A percentile compares a stretch with the other conserved stretches of the same genome.
These are phyloP conservation scores for Drosophila neonasuta DNA, from an alignment of 2,888 invertebrate genomes.

Conservation along the genomic window DNA sequence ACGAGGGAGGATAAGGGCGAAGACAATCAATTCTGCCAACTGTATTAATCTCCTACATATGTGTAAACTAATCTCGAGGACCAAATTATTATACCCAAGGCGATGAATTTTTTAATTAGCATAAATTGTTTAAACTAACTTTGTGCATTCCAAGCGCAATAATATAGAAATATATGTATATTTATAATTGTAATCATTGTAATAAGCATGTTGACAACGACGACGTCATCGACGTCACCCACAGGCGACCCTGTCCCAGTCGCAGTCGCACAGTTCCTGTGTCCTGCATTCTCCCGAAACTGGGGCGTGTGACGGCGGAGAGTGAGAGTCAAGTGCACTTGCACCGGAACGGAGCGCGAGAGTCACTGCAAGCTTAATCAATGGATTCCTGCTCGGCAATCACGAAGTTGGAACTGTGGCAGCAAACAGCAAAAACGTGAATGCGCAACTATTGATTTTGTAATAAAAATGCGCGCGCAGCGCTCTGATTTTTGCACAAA, in stretches of 20 bases:
- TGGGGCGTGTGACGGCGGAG: slow-evolving; percentile 17
- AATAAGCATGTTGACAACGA: background rate
- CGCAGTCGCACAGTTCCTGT: slow-evolving; percentile 24
- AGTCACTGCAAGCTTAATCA: slow-evolving; percentile 64
- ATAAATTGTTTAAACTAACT: slow-evolving; percentile 41
- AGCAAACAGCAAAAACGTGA: slow-evolving; percentile 36
- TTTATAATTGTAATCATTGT: slow-evolving; percentile 1
- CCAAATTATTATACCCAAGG: background rate
- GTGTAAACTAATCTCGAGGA: slow-evolving; percentile 30
- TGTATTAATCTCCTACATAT: slow-evolving; percentile 30
- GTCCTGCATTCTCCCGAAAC: slow-evolving; percentile 27
- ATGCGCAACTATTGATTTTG: slow-evolving; percentile 77
- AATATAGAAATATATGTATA: slow-evolving; percentile 28
- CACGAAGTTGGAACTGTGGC: background rate
- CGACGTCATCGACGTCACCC: slow-evolving; percentile 32
- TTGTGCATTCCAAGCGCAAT: slow-evolving; percentile 41
- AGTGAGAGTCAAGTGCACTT: slow-evolving; percentile 43
- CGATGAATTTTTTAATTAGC: slow-evolving; percentile 20
- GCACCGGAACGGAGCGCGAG: slow-evolving; percentile 39
- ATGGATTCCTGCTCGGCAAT: slow-evolving; percentile 37
- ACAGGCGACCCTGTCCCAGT: slow-evolving; percentile 10
- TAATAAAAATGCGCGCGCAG: slow-evolving; percentile 77
- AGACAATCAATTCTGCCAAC: slow-evolving; percentile 20
- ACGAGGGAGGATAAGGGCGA: background rate
- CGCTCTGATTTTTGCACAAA: slow-evolving; percentile 69